phyloP scores from a whole-genome alignment of 1,140 invertebrate genomes.

The Pollicipes pollicipes region DNA sequence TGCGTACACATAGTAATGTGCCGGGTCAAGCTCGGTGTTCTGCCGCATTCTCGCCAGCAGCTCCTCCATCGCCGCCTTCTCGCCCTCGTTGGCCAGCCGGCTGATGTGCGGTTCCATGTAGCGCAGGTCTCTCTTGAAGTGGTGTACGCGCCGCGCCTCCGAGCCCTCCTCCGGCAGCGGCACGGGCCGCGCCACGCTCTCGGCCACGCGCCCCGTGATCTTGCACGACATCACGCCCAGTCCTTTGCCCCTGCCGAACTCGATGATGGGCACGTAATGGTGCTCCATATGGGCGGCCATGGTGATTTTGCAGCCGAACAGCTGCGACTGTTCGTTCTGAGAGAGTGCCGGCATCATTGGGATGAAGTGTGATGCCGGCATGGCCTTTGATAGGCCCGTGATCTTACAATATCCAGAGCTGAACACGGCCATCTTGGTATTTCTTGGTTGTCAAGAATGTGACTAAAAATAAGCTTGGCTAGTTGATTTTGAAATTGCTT shows the following conservation, averaged over 20 bases:
- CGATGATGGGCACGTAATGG: constrained; percentile 3
- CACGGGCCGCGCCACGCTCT: not conserved
- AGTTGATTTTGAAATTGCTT: too few species aligned
- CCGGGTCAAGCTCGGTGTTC: not conserved
- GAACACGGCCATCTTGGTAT: not conserved
- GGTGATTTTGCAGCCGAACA: constrained; percentile 4
- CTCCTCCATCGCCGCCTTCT: not conserved
- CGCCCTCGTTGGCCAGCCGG: not conserved
- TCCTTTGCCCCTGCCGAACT: constrained; percentile 1
- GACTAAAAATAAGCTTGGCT: too few species aligned
- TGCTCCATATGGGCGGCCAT: constrained; percentile 3
- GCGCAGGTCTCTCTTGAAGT: not conserved
- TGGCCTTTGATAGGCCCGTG: constrained; percentile 6
- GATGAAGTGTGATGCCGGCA: not conserved
- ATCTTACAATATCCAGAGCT: constrained; percentile 2
- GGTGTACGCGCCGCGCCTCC: not conserved
- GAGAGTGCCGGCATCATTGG: constrained; percentile 1
- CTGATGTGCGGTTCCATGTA: not conserved
- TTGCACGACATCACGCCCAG: not conserved
- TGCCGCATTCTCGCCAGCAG: not conserved
- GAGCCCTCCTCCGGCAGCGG: not conserved
- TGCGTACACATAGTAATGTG: not conserved
- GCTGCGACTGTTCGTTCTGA: constrained; percentile 1
- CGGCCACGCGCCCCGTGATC: not conserved
- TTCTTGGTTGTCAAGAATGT: too few species aligned